Evolutionary conservation across 2,888 invertebrate species (phyloP), one percentile per base, ranked within the genome.

Genomic region (Hydriomena furcata): DNA sequence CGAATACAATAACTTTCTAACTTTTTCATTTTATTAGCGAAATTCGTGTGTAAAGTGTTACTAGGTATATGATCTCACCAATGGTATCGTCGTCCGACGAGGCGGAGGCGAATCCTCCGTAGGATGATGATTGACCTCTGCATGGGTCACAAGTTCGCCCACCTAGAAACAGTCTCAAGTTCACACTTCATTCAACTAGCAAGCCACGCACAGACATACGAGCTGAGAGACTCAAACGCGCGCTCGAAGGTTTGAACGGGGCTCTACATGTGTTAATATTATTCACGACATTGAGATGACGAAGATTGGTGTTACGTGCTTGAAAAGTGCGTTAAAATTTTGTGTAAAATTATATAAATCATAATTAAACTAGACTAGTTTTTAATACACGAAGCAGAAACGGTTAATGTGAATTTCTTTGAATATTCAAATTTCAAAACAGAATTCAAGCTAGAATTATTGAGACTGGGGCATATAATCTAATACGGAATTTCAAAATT

Each of bases 51-150:
- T 17, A 17, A 17, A 17, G 17, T 17, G 17, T 2, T 17, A n/a
- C n/a, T n/a, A 17, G 4, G 17, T 3, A 17, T 12, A 17, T 8
- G 4, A 6, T 69, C 84, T 72, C 37, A 91, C 91, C 91, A 79
- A 91, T 79, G 83, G 91, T 88, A 84, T 91, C 91, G 75, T 91
- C 91, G 77, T 91, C 91, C 79, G 91, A 91, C 82, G 91, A 91
- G 84, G 91, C 91, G 83, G 91, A 91, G 87, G 91, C 84, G 87
- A 91, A 88, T 85, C 91, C 91, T 82, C 90, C 87, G 71, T 86
- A 88, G 82, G 90, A 85, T 84, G 88, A 91, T 91, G 91, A 82
- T 91, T 91, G 91, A 91, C 91, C 85, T 91, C 91, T 73, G 89
- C 91, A 88, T 79, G 91, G 63, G 90, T 91, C 91, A 91, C 91